phyloP scores from a whole-genome alignment of 1,140 invertebrate genomes.

The Globodera ellingtonae region DNA sequence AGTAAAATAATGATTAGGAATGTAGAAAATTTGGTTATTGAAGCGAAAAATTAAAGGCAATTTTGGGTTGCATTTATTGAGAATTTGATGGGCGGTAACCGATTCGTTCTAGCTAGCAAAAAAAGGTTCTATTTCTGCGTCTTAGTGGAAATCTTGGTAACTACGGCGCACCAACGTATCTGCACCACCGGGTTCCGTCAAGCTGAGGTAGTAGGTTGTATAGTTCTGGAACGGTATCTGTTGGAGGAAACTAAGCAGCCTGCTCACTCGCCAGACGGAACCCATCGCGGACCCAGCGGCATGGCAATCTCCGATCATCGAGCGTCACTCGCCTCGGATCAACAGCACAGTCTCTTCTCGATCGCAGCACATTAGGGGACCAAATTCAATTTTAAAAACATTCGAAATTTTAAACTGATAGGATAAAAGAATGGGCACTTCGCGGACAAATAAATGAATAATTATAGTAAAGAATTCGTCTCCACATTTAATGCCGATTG shows the following conservation, averaged over 20 bases:
- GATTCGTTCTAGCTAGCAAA: too few relatives aligned
- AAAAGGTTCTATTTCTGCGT: too few relatives aligned
- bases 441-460: not conserved
- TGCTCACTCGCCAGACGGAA: constrained; percentile 49
- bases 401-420: not conserved
- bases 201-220: constrained; percentile 64
- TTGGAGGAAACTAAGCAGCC: constrained; percentile 51
- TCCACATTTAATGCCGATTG: too few relatives aligned
- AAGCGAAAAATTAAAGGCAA: too few relatives aligned
- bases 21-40: too few relatives aligned
- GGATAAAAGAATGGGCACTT: not conserved
- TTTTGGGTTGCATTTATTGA: too few relatives aligned
- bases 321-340: not conserved
- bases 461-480: too few relatives aligned
- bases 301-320: not conserved
- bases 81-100: too few relatives aligned
- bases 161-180: not conserved
- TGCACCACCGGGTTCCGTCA: not conserved
- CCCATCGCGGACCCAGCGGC: not conserved
- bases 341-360: not conserved
- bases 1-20: too few relatives aligned
- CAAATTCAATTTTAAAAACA: not conserved
- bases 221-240: constrained; percentile 54
- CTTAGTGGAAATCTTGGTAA: too few relatives aligned
- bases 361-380: not conserved